A percentile compares a stretch with the other conserved stretches of the same genome.
These are phyloP conservation scores for Nemotelus nigrinus DNA, from an alignment of 2,888 invertebrate genomes.

Conservation along the genomic window DNA sequence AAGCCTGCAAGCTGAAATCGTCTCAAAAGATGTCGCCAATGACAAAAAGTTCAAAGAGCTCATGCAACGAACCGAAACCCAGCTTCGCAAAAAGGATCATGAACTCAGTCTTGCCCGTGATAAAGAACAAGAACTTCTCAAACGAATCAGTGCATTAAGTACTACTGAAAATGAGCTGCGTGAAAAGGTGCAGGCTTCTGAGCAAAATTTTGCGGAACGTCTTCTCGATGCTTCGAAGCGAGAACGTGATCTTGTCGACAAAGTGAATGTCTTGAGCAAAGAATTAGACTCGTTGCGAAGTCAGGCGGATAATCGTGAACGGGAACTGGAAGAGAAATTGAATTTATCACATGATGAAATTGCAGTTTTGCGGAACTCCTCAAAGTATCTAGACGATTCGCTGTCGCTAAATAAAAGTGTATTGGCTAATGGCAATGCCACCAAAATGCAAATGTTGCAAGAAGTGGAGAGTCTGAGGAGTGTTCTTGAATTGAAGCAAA, in stretches of 20 bases:
- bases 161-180: slow-evolving; percentile 57
- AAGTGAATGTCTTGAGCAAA: slow-evolving; percentile 58
- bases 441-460: slow-evolving; percentile 66
- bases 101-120: slow-evolving; percentile 64
- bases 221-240: slow-evolving; percentile 56
- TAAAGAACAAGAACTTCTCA: slow-evolving; percentile 58
- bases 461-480: slow-evolving; percentile 86
- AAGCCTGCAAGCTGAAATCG: slow-evolving; percentile 58
- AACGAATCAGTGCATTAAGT: slow-evolving; percentile 56
- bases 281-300: slow-evolving; percentile 59
- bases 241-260: slow-evolving; percentile 60
- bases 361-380: slow-evolving; percentile 54
- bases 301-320: slow-evolving; percentile 58
- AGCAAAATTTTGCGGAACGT: slow-evolving; percentile 57
- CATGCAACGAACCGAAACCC: slow-evolving; percentile 57
- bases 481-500: slow-evolving; percentile 88
- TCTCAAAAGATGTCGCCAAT: slow-evolving; percentile 57
- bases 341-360: slow-evolving; percentile 62
- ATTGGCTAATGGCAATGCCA: slow-evolving; percentile 58
- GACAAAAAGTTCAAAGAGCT: slow-evolving; percentile 57
- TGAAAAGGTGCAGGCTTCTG: slow-evolving; percentile 57
- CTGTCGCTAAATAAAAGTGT: slow-evolving; percentile 51
- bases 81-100: slow-evolving; percentile 58
- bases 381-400: slow-evolving; percentile 48
- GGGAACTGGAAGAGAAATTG: slow-evolving; percentile 62